These are phyloP conservation scores for Scaptomyza caliginosa DNA, from an alignment of 2,888 invertebrate genomes.

Conservation along the genomic window DNA sequence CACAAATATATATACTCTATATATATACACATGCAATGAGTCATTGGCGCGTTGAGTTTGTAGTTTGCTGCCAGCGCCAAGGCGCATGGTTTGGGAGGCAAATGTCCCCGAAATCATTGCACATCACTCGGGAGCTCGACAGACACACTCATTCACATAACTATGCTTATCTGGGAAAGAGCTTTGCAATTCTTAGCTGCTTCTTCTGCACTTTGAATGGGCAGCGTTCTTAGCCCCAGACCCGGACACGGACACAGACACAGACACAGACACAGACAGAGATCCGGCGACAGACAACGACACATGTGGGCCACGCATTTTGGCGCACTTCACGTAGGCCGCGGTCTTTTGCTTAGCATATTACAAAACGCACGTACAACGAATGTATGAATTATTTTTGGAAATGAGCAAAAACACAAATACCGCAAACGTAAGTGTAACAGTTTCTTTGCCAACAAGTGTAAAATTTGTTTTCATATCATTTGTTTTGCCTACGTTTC, in stretches of 20 bases:
- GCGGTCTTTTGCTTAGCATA: constrained; percentile 1
- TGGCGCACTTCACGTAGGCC: constrained; percentile 36
- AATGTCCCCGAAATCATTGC: constrained; percentile 49
- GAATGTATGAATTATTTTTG: constrained; percentile 80
- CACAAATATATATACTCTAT: constrained; percentile 1
- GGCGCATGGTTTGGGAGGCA: constrained; percentile 38
- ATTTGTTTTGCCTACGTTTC: constrained; percentile 62
- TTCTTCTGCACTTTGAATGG: constrained; percentile 27
- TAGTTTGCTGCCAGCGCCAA: constrained; percentile 32
- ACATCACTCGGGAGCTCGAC: constrained; percentile 40
- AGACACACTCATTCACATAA: not conserved
- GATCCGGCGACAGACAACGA: constrained; percentile 25
- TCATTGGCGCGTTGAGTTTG: constrained; percentile 39
- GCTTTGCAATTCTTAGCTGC: constrained; percentile 16
- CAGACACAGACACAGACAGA: constrained; percentile 43
- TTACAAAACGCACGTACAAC: constrained; percentile 23
- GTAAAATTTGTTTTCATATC: constrained; percentile 17
- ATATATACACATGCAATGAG: constrained; percentile 25
- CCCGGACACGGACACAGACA: constrained; percentile 7
- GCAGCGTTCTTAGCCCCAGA: not conserved
- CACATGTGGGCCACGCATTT: constrained; percentile 59
- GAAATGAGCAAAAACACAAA: constrained; percentile 80
- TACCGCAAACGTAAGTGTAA: constrained; percentile 8
- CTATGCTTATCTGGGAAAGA: constrained; percentile 21
- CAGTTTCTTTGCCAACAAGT: constrained; percentile 25